phyloP scores from a whole-genome alignment of 2,797 vertebrate genomes.

The Platyrinchus mystaceus region DNA sequence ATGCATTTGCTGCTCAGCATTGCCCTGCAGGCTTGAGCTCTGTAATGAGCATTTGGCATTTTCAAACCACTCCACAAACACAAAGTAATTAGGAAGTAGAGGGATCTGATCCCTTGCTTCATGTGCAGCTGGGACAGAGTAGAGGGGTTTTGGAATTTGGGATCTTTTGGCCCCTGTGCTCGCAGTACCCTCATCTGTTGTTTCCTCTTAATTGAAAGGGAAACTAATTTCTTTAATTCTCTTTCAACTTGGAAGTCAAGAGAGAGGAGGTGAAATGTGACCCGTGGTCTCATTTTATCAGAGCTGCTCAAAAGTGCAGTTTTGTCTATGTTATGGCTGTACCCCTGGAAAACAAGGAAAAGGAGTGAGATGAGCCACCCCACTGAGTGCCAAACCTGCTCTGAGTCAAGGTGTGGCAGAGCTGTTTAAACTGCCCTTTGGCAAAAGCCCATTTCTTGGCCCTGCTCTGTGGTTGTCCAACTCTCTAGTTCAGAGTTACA shows the following conservation, averaged over 20 bases:
- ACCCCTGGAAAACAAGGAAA: not conserved
- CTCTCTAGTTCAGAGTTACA: not conserved
- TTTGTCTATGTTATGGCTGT: not conserved
- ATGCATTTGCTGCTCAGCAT: conserved; percentile 31
- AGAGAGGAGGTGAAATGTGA: not conserved
- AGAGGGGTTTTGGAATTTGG: conserved; percentile 38
- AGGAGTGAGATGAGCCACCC: not conserved
- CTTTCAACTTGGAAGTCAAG: not conserved
- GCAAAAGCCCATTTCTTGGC: not conserved
- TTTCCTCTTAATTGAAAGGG: not conserved
- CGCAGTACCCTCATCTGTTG: not conserved
- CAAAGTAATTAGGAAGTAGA: conserved; percentile 30
- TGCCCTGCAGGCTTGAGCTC: conserved; percentile 59
- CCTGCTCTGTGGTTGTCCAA: not conserved
- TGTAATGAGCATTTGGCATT: conserved; percentile 61
- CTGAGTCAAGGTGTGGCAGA: not conserved
- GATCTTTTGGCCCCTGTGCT: conserved; percentile 13
- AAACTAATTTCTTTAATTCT: conserved; percentile 10
- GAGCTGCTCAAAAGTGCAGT: not conserved
- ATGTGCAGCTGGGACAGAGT: not conserved
- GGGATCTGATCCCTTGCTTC: conserved; percentile 41
- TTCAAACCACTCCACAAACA: conserved; percentile 51
- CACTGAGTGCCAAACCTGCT: not conserved
- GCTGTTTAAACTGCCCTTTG: not conserved
- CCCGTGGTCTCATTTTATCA: not conserved